Conservation (phyloP, 2,113 vertebrate genomes). For the Clinocottus analis region DNA sequence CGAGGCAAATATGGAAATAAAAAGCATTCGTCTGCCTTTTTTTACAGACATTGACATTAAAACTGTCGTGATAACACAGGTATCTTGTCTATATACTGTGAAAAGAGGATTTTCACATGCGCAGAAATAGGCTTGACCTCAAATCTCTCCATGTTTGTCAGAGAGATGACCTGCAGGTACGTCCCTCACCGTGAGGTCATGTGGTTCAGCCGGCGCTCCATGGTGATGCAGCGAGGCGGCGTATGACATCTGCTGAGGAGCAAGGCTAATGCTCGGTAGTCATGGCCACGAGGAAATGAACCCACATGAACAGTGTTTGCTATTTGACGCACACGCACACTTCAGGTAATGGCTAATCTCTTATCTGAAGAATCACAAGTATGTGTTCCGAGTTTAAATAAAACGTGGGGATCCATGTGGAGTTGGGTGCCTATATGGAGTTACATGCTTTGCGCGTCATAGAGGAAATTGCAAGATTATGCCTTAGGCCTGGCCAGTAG, state of each 20-base stretch:
- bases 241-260: conserved; percentile 26
- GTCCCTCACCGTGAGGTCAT: conserved; percentile 10
- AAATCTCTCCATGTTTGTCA: neutral
- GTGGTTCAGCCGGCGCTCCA: conserved; percentile 13
- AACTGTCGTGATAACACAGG: neutral
- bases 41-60: neutral
- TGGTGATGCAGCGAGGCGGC: conserved; percentile 54
- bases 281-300: conserved; percentile 41
- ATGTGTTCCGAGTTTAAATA: conserved; percentile 49
- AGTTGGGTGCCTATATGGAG: conserved; percentile 55
- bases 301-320: conserved; percentile 52
- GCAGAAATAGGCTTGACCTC: too few relatives aligned
- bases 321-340: conserved; percentile 28
- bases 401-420: conserved; percentile 27
- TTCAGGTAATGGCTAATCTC: conserved; percentile 56
- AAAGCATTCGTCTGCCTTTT: too few relatives aligned
- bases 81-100: neutral
- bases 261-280: conserved; percentile 19
- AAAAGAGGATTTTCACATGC: neutral
- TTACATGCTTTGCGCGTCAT: conserved; percentile 70
- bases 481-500: conserved; percentile 79
- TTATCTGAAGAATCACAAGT: conserved; percentile 64
- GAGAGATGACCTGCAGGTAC: neutral
- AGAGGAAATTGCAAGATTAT: conserved; percentile 84
- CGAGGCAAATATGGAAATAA: too few relatives aligned